Conservation (phyloP, 2,113 vertebrate species). For the Alectura lathami region DNA sequence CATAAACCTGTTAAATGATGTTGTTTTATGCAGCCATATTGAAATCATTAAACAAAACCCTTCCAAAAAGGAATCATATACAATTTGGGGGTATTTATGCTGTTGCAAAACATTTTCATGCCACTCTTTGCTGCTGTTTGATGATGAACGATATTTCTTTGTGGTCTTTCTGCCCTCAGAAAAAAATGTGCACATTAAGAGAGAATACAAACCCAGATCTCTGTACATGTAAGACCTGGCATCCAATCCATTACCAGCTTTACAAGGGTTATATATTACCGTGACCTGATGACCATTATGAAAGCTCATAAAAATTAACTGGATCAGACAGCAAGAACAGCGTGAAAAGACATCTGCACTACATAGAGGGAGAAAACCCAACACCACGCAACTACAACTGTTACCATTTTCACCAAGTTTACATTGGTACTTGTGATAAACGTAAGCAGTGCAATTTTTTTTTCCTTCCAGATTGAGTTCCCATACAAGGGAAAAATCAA, state of each 20-base stretch:
- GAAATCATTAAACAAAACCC: not conserved
- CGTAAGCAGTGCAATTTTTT: not conserved
- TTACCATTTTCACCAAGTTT: not conserved
- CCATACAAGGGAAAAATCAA: not conserved
- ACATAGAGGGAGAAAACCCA: not conserved
- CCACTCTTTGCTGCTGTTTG: not conserved
- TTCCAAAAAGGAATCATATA: not conserved
- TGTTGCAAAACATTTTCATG: constrained; percentile 1
- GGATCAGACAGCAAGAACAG: not conserved
- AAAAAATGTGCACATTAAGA: not conserved
- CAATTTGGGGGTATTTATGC: constrained; percentile 4
- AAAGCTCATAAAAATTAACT: constrained; percentile 10
- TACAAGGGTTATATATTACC: not conserved
- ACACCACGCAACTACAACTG: not conserved
- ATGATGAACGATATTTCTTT: not conserved
- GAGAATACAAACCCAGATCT: not conserved
- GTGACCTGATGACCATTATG: not conserved
- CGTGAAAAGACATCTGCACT: not conserved
- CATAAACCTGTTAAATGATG: constrained; percentile 23
- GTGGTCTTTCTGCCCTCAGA: not conserved
- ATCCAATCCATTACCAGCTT: not conserved
- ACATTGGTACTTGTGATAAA: not conserved
- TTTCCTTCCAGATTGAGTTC: not conserved
- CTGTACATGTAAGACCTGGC: not conserved
- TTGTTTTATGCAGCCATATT: not conserved